These are phyloP conservation scores for Altica lythri DNA, from an alignment of 2,888 invertebrate genomes.

Conservation along the genomic window DNA sequence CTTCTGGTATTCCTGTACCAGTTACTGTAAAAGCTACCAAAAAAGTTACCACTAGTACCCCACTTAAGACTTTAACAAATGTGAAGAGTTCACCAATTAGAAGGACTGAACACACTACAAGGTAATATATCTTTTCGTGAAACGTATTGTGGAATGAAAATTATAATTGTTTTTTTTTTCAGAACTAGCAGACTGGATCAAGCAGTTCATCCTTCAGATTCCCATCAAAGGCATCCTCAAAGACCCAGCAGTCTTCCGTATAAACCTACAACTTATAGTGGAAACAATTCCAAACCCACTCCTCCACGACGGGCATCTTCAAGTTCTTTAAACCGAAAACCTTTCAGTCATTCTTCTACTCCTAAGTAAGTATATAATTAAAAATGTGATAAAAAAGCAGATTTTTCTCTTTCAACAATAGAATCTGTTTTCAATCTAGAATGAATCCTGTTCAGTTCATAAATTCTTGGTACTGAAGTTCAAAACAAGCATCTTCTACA, in stretches of 20 bases:
- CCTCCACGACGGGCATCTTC: constrained; percentile 70
- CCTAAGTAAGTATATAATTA: constrained; percentile 57
- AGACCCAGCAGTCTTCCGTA: constrained; percentile 75
- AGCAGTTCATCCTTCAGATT: constrained; percentile 51
- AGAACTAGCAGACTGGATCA: constrained; percentile 70
- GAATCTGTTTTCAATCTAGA: too few species aligned
- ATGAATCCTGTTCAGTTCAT: too few species aligned
- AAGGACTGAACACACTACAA: constrained; percentile 38
- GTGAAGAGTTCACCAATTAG: constrained; percentile 41
- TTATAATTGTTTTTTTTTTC: constrained; percentile 24
- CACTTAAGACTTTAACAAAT: constrained; percentile 24
- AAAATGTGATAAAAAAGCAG: neutral
- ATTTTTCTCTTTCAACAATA: neutral
- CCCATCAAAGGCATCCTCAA: constrained; percentile 57
- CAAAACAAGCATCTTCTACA: too few species aligned
- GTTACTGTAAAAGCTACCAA: constrained; percentile 51
- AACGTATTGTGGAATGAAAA: constrained; percentile 5
- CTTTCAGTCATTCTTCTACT: constrained; percentile 51
- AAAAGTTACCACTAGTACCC: constrained; percentile 44
- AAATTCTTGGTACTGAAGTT: too few species aligned
- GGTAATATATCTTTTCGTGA: constrained; percentile 37
- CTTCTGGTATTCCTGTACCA: constrained; percentile 64
- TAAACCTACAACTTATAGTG: constrained; percentile 55
- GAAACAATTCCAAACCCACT: constrained; percentile 51
- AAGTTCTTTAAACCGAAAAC: constrained; percentile 65